Base-by-base conservation (phyloP, 2,797 vertebrate species). In the Momotus momota region DNA sequence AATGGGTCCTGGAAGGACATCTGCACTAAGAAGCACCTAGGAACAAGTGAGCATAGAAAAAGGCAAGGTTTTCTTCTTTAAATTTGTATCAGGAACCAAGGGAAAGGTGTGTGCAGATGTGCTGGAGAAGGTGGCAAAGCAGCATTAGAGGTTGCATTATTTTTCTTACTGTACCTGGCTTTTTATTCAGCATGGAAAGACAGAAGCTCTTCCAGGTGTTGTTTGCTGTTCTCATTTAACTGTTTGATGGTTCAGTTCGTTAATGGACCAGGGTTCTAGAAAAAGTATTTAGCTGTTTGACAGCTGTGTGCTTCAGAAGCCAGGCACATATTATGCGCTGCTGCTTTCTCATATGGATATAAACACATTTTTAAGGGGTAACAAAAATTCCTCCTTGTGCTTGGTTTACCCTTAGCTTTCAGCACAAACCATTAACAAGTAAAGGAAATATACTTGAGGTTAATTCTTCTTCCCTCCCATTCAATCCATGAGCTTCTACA, bases 181-280 rank as follows among this genome's bases (percentile, higher is more conserved):
- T 95, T 95, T 86, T 90, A 83, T 88, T 93, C 74, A 69, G 81
- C 71, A 7, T 86, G 81, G 83, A 69, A 87, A 89, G 93, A 82
- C 86, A 85, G 35, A 43, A 71, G 81, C 70, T 82, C 66, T 93
- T 95, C 52, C 81, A 46, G 74, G 48, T 41, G 26, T 83, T 49
- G 80, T 94, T 94, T 88, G 64, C 86, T 81, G 33, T 35, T 93
- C 71, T 82, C 57, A 5, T 1, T 1, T 84, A 86, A 57, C 64
- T 79, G 2, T 40, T 41, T 80, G 89, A 55, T 77, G 93, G 86
- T 82, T 94, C 67, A 82, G 71, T 52, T 73, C 10, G 1, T 75
- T 85, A 88, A 81, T 74, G 88, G 61, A 65, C 65, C 58, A 15
- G 26, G 49, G 51, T 90, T 83, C 75, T 70, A 9, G 70, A 89